Evolutionary conservation across 2,797 vertebrate species (phyloP), one percentile per base, ranked within the genome.

Genomic region (Zenarchopterus dispar): DNA sequence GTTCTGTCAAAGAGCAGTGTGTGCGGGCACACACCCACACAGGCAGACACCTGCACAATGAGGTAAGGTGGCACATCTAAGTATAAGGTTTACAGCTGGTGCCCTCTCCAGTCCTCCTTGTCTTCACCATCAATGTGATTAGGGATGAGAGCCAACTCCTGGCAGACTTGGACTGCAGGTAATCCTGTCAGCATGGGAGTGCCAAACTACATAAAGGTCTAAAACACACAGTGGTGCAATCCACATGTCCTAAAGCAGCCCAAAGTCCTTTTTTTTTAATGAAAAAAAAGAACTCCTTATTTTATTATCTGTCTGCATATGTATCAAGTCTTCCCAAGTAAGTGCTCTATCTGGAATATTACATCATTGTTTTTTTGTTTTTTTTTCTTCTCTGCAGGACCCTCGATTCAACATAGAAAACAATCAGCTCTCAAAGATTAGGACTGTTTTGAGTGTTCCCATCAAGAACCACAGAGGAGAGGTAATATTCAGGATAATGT

Each of bases 401-500:
- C 54, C 81, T 22, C 75, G 70, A 49, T 84, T 88, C 5, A 10
- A 47, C n/a, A 0, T 51, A 2, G 60, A 74, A 28, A 60, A 42
- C 0, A 42, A 67, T 24, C 76, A 77, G 3, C 19, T 42, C 23
- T 50, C 61, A 60, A 80, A 74, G 50, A 74, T 87, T 41, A 80
- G 23, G 31, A 68, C 66, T 4, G 67, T 88, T 62, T 58, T 91
- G 50, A 71, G 81, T 36, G 60, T 88, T 47, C 89, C 89, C 31
- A 72, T 89, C 47, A 71, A 95, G 84, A 96, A 96, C 70, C 94
- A 95, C 13, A 93, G 93, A 62, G 92, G 93, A 77, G 94, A 97
- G 94, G 96, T 96, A 89, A 91, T 5, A 45, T 48, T 58, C 18
- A 16, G 2, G 13, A 5, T 16, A 6, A 6, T 41, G 4, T 19